Conservation (phyloP, 2,797 vertebrate species). For the Coreius guichenoti region DNA sequence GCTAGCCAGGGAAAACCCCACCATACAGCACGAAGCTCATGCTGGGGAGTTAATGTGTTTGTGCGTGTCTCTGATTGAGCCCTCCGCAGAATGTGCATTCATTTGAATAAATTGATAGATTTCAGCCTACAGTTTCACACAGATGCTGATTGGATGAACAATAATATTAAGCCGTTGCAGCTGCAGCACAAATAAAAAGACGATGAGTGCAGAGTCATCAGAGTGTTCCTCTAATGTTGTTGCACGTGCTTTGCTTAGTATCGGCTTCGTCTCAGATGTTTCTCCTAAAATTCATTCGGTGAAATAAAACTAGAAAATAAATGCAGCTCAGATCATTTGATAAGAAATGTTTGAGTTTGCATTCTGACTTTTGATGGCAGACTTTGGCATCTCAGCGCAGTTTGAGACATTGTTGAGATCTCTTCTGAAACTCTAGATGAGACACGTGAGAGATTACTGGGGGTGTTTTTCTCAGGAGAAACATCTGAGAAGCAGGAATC, state of each 20-base stretch:
- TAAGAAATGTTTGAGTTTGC: neutral
- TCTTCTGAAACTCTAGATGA: neutral
- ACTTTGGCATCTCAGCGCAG: too few species aligned
- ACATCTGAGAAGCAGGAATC: neutral
- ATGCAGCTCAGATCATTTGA: neutral
- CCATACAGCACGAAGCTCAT: conserved; percentile 68
- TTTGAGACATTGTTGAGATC: neutral
- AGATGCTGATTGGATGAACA: conserved; percentile 38
- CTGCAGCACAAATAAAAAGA: conserved; percentile 9
- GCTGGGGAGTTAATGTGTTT: conserved; percentile 73
- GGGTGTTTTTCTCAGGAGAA: neutral
- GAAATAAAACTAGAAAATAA: neutral
- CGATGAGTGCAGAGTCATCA: neutral
- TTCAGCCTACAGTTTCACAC: conserved; percentile 43
- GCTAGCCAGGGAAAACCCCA: conserved; percentile 61
- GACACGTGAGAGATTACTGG: neutral
- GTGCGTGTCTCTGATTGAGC: conserved; percentile 36
- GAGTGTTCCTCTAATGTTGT: neutral
- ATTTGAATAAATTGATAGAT: conserved; percentile 43
- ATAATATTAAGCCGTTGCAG: conserved; percentile 4
- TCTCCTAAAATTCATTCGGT: too few species aligned
- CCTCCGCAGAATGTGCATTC: conserved; percentile 37
- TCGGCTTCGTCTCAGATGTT: neutral
- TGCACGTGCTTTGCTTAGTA: neutral
- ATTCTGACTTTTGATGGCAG: neutral